Evolutionary conservation across 2,113 vertebrate species (phyloP).

Genomic region (Rhynchomys soricoides): DNA sequence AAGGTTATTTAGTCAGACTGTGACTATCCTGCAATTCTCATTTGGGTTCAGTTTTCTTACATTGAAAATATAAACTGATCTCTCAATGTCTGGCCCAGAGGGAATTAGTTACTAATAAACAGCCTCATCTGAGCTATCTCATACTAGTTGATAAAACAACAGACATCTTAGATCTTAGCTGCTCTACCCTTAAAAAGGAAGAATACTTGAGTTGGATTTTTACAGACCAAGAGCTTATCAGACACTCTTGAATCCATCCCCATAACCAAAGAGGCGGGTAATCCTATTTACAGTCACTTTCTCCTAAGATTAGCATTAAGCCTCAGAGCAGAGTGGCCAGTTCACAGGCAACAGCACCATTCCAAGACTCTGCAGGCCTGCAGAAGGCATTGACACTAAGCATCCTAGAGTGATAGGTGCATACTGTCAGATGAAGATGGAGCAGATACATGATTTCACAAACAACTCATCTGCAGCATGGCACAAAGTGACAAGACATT

Average conservation of each 20-base stretch:
- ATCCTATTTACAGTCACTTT: slow-evolving; percentile 18
- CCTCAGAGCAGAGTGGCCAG: not conserved
- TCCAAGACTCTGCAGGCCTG: not conserved
- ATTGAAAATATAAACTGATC: slow-evolving; percentile 20
- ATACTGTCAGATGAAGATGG: not conserved
- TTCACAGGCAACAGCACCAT: slow-evolving; percentile 13
- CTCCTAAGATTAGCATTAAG: not conserved
- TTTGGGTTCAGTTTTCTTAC: not conserved
- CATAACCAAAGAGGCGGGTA: not conserved
- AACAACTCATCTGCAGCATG: slow-evolving; percentile 8
- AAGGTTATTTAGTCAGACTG: not conserved
- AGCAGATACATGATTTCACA: not conserved
- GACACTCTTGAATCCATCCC: not conserved
- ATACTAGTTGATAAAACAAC: not conserved
- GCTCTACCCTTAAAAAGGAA: slow-evolving; percentile 16
- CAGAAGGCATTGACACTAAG: slow-evolving; percentile 1
- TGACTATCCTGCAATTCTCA: not conserved
- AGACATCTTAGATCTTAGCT: slow-evolving; percentile 5
- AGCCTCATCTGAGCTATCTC: not conserved
- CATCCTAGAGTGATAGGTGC: not conserved
- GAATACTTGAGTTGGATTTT: not conserved
- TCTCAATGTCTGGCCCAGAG: not conserved
- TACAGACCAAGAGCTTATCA: slow-evolving; percentile 53
- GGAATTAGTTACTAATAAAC: not conserved
- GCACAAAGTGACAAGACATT: not conserved